These are phyloP conservation scores for Amia ocellicauda DNA, from an alignment of 2,113 vertebrate genomes.

Conservation along the genomic window DNA sequence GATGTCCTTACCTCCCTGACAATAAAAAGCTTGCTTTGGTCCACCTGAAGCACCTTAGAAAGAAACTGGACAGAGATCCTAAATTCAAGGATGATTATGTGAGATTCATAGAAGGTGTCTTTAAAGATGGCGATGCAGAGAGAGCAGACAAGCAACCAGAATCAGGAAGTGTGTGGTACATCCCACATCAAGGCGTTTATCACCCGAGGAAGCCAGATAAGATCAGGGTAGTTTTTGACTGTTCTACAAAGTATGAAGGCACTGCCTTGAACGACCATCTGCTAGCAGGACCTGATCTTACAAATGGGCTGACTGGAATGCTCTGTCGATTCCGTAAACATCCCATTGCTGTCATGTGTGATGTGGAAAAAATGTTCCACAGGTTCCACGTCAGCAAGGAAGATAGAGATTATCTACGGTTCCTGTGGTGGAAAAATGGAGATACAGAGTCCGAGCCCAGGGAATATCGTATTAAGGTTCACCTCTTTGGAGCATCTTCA, in stretches of 20 bases:
- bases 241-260: slow-evolving; percentile 24
- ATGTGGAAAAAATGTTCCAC: slow-evolving; percentile 24
- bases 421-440: slow-evolving; percentile 12
- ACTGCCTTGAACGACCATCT: slow-evolving; percentile 22
- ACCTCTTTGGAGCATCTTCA: no score
- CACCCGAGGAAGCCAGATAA: slow-evolving; percentile 23
- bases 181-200: slow-evolving; percentile 26
- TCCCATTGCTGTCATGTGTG: slow-evolving; percentile 7
- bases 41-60: slow-evolving; percentile 24
- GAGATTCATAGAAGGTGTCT: slow-evolving; percentile 22
- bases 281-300: slow-evolving; percentile 25
- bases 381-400: slow-evolving; percentile 24
- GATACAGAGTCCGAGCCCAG: slow-evolving; percentile 18
- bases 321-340: slow-evolving; percentile 22
- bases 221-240: slow-evolving; percentile 26
- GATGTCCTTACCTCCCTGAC: no score
- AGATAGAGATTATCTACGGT: slow-evolving; percentile 25
- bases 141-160: background rate
- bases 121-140: slow-evolving; percentile 33
- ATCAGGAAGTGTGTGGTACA: slow-evolving; percentile 15
- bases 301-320: slow-evolving; percentile 22
- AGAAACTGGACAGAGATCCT: slow-evolving; percentile 19
- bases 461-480: slow-evolving; percentile 15
- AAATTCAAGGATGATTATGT: slow-evolving; percentile 22
- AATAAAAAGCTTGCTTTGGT: no score